Base-by-base conservation (phyloP, 2,113 vertebrate genomes). In the Bucco capensis region DNA sequence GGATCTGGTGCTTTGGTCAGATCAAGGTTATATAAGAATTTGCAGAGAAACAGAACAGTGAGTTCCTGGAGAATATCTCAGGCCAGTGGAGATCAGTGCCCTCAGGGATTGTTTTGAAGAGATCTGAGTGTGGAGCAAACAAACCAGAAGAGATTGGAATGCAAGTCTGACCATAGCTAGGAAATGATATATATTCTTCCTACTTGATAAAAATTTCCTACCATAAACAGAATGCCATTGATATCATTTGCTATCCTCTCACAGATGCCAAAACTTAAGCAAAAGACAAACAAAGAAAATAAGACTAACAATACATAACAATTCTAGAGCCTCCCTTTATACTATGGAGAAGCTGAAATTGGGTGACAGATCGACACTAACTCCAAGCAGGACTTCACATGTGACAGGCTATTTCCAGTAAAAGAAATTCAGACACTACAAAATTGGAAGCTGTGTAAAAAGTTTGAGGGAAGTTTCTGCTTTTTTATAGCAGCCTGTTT, bases 151-250 rank as follows among this genome's bases (percentile, higher is more conserved):
- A 47, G 66, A 58, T 25, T 88, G 61, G 21, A 92, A 73, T 72
- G 13, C 61, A 92, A 85, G 50, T 65, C 31, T 89, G 58, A 46
- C 21, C 51, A 70, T 50, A 83, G 25, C 17, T 61, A 91, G 85
- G 89, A 95, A 95, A 89, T 93, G 37, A 91, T 79, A 80, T 35
- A 44, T 72, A 87, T 37, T 37, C 38, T 87, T 90, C 77, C 84
- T 69, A 22, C 22, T 79, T 46, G 74, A 94, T 93, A 95, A 81
- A 47, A 24, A 47, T 62, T 92, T 93, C 11, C 87, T 28, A 51
- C 11, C 4, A 53, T 37, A 92, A 89, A 70, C 38, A 92, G 37
- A 92, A 76, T 62, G 8, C 11, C 50, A 66, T 74, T 85, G 46
- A 11, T 70, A 79, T 73, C 5, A 66, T 51, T 89, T 54, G 14